These are phyloP conservation scores for Palloptera scutellata DNA, from an alignment of 2,888 invertebrate species.

Conservation along the genomic window DNA sequence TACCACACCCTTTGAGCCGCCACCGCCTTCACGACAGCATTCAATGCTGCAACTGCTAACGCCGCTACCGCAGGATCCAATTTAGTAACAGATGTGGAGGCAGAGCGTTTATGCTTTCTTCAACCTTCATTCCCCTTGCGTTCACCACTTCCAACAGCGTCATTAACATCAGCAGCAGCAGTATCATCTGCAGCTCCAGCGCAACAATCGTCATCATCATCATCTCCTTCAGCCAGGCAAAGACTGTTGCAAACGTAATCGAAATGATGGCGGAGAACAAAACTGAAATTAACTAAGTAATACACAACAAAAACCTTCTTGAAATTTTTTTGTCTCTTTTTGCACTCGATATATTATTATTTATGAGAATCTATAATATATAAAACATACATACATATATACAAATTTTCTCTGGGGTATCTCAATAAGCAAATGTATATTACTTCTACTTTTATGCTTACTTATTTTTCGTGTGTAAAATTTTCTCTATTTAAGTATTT, in stretches of 20 bases:
- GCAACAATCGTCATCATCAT: constrained; percentile 40
- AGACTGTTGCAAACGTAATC: constrained; percentile 56
- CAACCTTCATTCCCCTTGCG: too few relatives aligned
- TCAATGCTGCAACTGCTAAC: constrained; percentile 53
- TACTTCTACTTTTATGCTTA: too few relatives aligned
- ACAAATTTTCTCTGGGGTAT: not conserved
- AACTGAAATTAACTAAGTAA: too few relatives aligned
- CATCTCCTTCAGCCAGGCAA: constrained; percentile 54
- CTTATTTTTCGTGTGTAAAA: too few relatives aligned
- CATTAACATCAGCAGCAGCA: too few relatives aligned
- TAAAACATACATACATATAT: too few relatives aligned
- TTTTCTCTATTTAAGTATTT: too few relatives aligned
- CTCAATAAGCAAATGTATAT: too few relatives aligned
- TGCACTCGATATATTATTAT: not conserved
- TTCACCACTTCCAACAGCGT: too few relatives aligned
- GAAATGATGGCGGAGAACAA: constrained; percentile 28
- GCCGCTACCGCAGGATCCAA: constrained; percentile 28
- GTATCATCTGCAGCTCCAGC: constrained; percentile 14
- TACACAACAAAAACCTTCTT: not conserved
- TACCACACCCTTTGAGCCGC: constrained; percentile 85
- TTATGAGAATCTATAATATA: not conserved
- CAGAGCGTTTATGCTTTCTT: too few relatives aligned
- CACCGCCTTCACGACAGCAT: constrained; percentile 58
- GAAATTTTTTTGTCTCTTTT: not conserved
- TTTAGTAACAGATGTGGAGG: constrained; percentile 49